Percentiles rank a stretch among this genome's conserved stretches.
Conservation (phyloP, 2,113 vertebrate genomes). For the Sialia sialis region DNA sequence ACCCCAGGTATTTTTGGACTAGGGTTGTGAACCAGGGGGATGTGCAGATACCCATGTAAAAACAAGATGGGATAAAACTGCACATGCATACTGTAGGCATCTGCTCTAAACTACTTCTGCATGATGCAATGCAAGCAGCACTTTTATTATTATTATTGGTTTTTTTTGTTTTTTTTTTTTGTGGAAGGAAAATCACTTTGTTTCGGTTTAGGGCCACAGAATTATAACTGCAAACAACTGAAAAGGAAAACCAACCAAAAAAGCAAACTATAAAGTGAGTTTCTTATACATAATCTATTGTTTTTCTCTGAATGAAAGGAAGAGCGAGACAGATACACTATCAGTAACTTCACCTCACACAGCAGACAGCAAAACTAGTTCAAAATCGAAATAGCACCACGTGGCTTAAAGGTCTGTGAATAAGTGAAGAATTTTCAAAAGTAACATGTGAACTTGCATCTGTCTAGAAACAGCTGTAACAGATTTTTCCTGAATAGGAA, state of each 20-base stretch:
- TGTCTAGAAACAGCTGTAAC: not conserved
- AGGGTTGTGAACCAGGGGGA: not conserved
- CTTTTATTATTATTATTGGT: too few relatives aligned
- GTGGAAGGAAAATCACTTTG: not conserved
- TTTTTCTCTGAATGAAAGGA: not conserved
- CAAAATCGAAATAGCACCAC: not conserved
- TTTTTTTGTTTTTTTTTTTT: not conserved
- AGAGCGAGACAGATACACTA: not conserved
- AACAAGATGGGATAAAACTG: not conserved
- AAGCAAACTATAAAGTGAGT: not conserved
- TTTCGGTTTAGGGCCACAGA: not conserved
- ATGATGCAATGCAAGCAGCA: not conserved
- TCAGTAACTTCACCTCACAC: not conserved
- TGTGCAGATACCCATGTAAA: not conserved
- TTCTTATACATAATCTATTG: not conserved
- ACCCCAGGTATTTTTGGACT: constrained; percentile 54
- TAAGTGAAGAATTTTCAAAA: not conserved
- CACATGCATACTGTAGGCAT: not conserved
- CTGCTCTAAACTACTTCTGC: not conserved
- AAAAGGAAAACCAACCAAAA: not conserved
- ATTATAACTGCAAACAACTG: not conserved
- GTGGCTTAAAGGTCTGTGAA: not conserved
- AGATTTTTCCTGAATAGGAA: not conserved
- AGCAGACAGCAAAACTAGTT: not conserved
- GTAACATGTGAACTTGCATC: not conserved